phyloP scores from a whole-genome alignment of 2,113 vertebrate genomes.

The Xyliphius kryptos region DNA sequence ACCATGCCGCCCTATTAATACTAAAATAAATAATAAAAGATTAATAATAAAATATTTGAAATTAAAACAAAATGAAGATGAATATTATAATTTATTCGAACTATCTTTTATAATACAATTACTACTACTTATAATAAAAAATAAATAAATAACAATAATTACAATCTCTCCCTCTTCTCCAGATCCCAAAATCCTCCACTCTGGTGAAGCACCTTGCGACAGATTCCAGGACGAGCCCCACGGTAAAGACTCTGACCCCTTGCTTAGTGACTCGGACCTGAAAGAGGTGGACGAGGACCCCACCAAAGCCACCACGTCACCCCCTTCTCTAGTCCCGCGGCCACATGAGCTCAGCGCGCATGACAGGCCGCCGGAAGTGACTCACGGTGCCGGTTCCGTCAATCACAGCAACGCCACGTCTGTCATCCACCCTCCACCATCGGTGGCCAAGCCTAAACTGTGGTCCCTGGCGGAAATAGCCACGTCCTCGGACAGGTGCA shows the following conservation, averaged over 20 bases:
- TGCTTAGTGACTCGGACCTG: constrained; percentile 86
- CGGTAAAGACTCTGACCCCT: constrained; percentile 66
- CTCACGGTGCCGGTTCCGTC: constrained; percentile 51
- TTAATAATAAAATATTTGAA: too few species aligned
- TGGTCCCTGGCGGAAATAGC: constrained; percentile 95
- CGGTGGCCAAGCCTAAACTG: constrained; percentile 87
- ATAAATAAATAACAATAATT: too few species aligned
- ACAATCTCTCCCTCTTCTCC: constrained; percentile 32
- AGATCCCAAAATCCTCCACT: constrained; percentile 69
- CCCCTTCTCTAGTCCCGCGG: constrained; percentile 60
- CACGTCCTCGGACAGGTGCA: constrained; percentile 90
- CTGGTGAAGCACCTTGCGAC: constrained; percentile 66
- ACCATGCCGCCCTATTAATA: too few species aligned
- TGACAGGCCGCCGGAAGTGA: constrained; percentile 63
- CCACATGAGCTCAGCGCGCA: constrained; percentile 55
- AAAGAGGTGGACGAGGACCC: constrained; percentile 77
- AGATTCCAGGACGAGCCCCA: constrained; percentile 69
- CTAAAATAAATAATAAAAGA: too few species aligned
- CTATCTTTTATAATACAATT: too few species aligned
- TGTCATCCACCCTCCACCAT: constrained; percentile 85
- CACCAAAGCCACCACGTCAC: constrained; percentile 68
- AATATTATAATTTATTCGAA: too few species aligned
- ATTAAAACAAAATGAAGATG: too few species aligned
- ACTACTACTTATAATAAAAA: too few species aligned
- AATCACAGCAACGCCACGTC: constrained; percentile 72